Percentiles rank a stretch among this genome's conserved stretches.
Evolutionary conservation across 1,140 invertebrate species (phyloP).

Genomic region (Brachionus angularis): DNA sequence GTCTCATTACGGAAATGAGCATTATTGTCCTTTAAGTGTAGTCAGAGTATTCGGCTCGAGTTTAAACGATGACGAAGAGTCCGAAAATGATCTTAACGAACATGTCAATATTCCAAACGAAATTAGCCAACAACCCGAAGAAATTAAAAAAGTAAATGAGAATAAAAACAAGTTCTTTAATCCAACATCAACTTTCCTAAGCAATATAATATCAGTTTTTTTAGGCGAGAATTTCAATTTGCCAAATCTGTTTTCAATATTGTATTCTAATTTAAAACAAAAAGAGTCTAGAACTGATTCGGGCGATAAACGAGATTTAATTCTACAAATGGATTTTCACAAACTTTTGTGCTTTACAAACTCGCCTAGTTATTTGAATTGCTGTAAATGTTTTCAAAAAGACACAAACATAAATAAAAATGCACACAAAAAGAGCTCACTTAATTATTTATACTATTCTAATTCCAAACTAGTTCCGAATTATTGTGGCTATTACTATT

Average conservation of each 20-base stretch:
- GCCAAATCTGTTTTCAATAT: not conserved
- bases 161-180: slow-evolving; percentile 11
- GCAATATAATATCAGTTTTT: slow-evolving; percentile 10
- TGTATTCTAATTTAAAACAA: not conserved
- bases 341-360: slow-evolving; percentile 10
- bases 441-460: slow-evolving; percentile 26
- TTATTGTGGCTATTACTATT: slow-evolving; percentile 25
- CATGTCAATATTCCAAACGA: too few species aligned
- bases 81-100: not conserved
- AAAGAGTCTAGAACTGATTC: too few species aligned
- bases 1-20: slow-evolving; percentile 88
- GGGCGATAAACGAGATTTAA: not conserved
- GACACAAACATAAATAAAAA: not conserved
- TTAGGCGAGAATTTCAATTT: slow-evolving; percentile 1
- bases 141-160: not conserved
- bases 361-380: not conserved
- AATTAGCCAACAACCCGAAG: not conserved
- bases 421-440: not conserved
- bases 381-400: slow-evolving; percentile 2
- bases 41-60: slow-evolving; percentile 33
- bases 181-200: not conserved
- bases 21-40: slow-evolving; percentile 83
- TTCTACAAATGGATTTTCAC: slow-evolving; percentile 8
- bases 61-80: slow-evolving; percentile 23
- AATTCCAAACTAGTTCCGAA: too few species aligned